Conservation (phyloP, 2,888 invertebrate genomes). For the Pilophorus perplexus region DNA sequence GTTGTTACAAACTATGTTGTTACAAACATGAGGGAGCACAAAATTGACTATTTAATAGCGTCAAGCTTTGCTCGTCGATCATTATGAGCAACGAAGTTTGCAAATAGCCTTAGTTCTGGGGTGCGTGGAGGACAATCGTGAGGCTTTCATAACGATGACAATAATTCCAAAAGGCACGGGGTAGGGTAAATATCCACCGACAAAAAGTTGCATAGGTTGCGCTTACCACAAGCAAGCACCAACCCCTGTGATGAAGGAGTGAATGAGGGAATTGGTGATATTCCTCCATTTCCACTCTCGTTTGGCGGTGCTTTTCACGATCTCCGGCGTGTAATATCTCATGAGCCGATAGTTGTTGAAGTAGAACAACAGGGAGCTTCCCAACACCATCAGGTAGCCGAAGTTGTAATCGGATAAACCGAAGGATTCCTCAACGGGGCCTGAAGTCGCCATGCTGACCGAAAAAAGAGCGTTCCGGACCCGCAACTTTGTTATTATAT, state of each 20-base stretch:
- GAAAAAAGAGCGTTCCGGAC: too few species aligned
- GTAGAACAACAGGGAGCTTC: constrained; percentile 45
- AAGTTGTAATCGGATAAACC: constrained; percentile 35
- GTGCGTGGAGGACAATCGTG: too few species aligned
- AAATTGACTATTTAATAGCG: too few species aligned
- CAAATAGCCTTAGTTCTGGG: too few species aligned
- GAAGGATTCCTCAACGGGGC: neutral
- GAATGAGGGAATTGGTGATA: constrained; percentile 51
- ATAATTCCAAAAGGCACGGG: too few species aligned
- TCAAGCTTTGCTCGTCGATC: too few species aligned
- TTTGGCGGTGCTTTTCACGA: constrained; percentile 46
- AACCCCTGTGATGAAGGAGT: constrained; percentile 51
- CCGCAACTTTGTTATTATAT: too few species aligned
- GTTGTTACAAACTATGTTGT: too few species aligned
- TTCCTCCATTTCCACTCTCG: constrained; percentile 53
- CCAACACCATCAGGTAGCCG: constrained; percentile 43
- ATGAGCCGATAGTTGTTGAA: constrained; percentile 47
- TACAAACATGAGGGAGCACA: too few species aligned
- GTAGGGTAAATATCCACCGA: neutral
- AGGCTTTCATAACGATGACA: too few species aligned
- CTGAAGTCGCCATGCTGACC: neutral
- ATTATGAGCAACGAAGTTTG: too few species aligned
- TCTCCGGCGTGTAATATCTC: constrained; percentile 44
- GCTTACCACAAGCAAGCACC: constrained; percentile 51
- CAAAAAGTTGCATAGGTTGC: constrained; percentile 3